Evolutionary conservation across 2,797 vertebrate species (phyloP).

Genomic region (Channallabes apus): DNA sequence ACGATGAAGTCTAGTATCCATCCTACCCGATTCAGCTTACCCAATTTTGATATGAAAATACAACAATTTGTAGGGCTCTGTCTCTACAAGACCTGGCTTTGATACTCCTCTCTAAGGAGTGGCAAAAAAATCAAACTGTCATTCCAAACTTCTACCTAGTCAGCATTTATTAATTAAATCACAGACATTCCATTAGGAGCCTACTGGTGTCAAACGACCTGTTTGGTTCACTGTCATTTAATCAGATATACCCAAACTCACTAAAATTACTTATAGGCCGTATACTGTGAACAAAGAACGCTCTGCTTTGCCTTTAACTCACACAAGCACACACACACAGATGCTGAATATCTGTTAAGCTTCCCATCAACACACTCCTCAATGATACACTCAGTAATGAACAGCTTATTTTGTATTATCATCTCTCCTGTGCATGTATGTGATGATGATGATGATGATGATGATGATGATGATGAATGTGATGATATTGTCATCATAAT

Average conservation of each 20-base stretch:
- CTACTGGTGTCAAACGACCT: neutral
- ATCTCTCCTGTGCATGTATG: no score
- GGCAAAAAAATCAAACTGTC: neutral
- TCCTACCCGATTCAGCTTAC: neutral
- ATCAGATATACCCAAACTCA: no score
- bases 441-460: no score
- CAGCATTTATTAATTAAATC: slow-evolving; percentile 1
- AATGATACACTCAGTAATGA: no score
- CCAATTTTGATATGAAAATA: neutral
- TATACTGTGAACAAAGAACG: neutral
- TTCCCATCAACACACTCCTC: no score
- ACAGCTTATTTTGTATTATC: no score
- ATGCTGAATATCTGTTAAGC: no score
- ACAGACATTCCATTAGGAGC: neutral
- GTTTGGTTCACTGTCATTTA: no score
- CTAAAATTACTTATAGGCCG: neutral
- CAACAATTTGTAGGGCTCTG: neutral
- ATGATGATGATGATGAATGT: no score
- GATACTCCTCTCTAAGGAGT: neutral
- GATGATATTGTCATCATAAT: no score
- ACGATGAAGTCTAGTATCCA: neutral
- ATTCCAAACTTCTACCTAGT: neutral
- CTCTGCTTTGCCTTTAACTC: neutral
- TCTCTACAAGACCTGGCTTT: neutral
- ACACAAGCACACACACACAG: neutral